These are phyloP conservation scores for Leptinotarsa lineolata DNA, from an alignment of 1,140 invertebrate species.

Conservation along the genomic window DNA sequence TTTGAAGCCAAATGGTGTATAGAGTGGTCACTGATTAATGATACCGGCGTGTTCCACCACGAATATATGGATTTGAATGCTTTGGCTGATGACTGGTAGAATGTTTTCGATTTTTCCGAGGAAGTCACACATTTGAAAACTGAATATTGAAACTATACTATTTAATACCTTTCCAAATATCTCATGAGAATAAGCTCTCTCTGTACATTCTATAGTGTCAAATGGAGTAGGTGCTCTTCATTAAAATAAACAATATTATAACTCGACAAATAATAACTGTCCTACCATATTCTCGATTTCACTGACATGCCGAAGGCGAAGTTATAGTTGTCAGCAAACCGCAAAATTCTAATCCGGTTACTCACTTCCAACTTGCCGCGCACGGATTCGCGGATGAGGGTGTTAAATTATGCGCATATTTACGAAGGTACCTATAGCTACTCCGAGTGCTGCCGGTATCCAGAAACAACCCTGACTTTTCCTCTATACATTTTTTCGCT, in stretches of 20 bases:
- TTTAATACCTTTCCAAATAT: too few species aligned
- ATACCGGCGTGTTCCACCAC: too few species aligned
- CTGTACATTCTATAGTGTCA: too few species aligned
- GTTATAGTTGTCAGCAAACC: slow-evolving; percentile 1
- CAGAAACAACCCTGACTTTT: neutral
- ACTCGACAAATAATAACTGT: neutral
- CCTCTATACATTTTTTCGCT: neutral
- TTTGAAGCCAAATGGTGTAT: too few species aligned
- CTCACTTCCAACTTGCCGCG: neutral
- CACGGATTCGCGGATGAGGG: neutral
- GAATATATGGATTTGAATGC: too few species aligned
- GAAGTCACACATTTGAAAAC: too few species aligned
- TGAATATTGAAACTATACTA: too few species aligned
- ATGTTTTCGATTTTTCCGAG: too few species aligned
- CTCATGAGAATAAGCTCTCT: too few species aligned
- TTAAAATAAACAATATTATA: neutral
- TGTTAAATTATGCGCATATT: slow-evolving; percentile 5
- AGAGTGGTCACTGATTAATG: too few species aligned
- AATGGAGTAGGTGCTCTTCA: neutral
- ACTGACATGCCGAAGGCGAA: neutral
- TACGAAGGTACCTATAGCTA: neutral
- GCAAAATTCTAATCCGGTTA: slow-evolving; percentile 2
- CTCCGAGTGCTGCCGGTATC: neutral
- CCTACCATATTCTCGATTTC: neutral
- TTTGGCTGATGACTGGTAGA: too few species aligned